Conservation (phyloP, 1,140 invertebrate species). For the Drosophila nasuta region DNA sequence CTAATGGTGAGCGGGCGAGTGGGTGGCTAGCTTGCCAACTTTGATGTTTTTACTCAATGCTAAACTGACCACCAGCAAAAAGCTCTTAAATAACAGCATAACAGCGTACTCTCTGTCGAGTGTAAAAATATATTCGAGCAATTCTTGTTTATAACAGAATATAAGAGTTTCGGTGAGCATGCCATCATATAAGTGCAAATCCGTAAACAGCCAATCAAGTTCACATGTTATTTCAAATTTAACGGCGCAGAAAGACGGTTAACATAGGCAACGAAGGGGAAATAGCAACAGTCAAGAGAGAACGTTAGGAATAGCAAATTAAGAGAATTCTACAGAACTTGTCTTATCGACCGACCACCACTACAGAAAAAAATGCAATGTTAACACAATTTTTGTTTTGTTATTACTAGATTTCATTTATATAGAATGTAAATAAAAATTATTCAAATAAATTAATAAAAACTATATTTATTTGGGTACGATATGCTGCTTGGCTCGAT, state of each 20-base stretch:
- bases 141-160: conserved; percentile 17
- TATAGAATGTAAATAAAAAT: neutral
- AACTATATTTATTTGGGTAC: too few relatives aligned
- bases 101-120: neutral
- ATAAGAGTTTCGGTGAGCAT: conserved; percentile 23
- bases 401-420: neutral
- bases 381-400: neutral
- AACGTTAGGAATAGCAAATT: neutral
- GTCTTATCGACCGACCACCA: conserved; percentile 9
- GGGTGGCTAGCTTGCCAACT: conserved; percentile 1
- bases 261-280: neutral
- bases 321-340: neutral
- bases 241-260: neutral
- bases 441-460: neutral
- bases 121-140: neutral
- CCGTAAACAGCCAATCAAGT: neutral
- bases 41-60: conserved; percentile 46
- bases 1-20: neutral
- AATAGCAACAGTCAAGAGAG: conserved; percentile 1
- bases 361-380: neutral
- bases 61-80: conserved; percentile 35
- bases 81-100: conserved; percentile 30
- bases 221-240: neutral
- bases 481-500: too few relatives aligned
- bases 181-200: neutral